phyloP scores from a whole-genome alignment of 2,797 vertebrate species.

The Coregonus sp. region DNA sequence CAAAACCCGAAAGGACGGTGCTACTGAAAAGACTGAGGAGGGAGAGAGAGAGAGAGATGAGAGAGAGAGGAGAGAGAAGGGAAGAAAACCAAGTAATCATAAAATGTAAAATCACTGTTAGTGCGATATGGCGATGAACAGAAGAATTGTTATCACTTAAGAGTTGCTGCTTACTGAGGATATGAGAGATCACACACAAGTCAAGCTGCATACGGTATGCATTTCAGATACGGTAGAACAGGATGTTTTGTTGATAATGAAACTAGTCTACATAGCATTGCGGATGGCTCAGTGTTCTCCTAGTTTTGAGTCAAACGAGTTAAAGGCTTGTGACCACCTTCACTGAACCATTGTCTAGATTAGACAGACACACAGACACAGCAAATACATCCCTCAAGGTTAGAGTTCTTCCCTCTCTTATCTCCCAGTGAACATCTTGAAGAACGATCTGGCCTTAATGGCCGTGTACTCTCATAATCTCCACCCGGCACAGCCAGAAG shows the following conservation, averaged over 20 bases:
- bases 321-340: not conserved
- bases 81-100: not conserved
- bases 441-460: no score
- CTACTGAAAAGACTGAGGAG: no score
- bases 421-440: not conserved
- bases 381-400: not conserved
- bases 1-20: no score
- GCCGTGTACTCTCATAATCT: no score
- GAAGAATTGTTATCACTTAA: not conserved
- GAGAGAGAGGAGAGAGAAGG: not conserved
- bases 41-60: conserved; percentile 11
- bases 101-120: no score
- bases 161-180: not conserved
- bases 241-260: not conserved
- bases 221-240: not conserved
- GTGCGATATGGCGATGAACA: not conserved
- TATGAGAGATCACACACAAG: not conserved
- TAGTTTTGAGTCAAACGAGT: no score
- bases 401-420: not conserved
- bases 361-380: not conserved
- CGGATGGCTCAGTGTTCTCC: not conserved
- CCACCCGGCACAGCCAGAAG: no score
- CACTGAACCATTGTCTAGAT: not conserved
- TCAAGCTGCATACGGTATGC: not conserved
- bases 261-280: not conserved